Percentiles rank a stretch among this genome's conserved stretches.
These are phyloP conservation scores for Drosophila acutilabella DNA, from an alignment of 2,888 invertebrate genomes.

Conservation along the genomic window DNA sequence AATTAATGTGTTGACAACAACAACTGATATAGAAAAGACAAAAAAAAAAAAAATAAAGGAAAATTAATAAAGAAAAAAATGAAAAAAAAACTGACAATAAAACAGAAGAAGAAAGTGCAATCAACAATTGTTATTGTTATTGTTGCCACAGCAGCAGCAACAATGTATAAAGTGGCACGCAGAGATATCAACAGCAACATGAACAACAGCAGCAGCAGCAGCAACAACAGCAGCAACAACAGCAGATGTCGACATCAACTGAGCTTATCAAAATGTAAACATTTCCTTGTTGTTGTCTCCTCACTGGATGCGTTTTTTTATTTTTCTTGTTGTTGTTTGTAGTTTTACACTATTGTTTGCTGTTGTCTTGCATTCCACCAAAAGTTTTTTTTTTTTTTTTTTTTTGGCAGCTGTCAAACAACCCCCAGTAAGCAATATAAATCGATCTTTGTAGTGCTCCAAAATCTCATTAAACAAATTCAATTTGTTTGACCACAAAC, in stretches of 20 bases:
- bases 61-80: background rate
- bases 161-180: constrained; percentile 32
- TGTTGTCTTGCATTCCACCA: constrained; percentile 10
- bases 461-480: constrained; percentile 16
- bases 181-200: constrained; percentile 33
- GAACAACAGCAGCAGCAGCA: background rate
- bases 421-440: background rate
- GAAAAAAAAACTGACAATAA: constrained; percentile 2
- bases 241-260: constrained; percentile 2
- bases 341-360: background rate
- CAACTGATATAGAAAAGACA: constrained; percentile 15
- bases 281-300: constrained; percentile 49
- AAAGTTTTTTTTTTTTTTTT: no score
- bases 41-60: constrained; percentile 10
- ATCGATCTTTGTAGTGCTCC: background rate
- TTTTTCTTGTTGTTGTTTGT: background rate
- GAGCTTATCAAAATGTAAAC: constrained; percentile 59
- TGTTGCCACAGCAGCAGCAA: background rate
- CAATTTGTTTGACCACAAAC: constrained; percentile 40
- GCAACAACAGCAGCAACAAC: constrained; percentile 8
- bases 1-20: constrained; percentile 47
- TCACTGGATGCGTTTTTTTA: constrained; percentile 5
- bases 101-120: constrained; percentile 50
- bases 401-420: background rate
- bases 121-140: constrained; percentile 37